Evolutionary conservation across 2,888 invertebrate species (phyloP), one percentile per base, ranked within the genome.

Genomic region (Philaethria dido): DNA sequence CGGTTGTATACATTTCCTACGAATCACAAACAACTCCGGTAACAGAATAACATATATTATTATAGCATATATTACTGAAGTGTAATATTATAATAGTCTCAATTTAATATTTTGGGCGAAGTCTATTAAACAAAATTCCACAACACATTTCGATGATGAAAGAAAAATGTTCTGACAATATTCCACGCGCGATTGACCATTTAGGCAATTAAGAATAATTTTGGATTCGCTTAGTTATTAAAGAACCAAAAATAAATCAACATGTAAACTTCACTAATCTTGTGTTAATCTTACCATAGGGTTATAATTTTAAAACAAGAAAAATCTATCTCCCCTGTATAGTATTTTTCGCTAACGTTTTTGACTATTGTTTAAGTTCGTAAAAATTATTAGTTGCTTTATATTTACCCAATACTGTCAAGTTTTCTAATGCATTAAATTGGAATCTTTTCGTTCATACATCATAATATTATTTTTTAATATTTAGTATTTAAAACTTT

Each of bases 211-310:
- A 69, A 66, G 55, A 44, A 67, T 62, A 69, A 69, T 64, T 71
- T 66, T 64, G 50, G 47, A 60, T 60, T 62, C 55, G 62, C 33
- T 54, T 68, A 48, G 55, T 67, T 69, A 64, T 64, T 71, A 64
- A 64, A 62, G 62, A 64, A 64, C 64, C 65, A 65, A 84, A 80
- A 82, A 72, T 74, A 73, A 73, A 79, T 83, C 86, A 84, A 2
- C 71, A 80, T 81, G 77, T 82, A 67, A 50, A 60, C 25, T 22
- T 13, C 4, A 39, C 13, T 25, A 36, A 25, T 57, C 13, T 57
- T 9, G 2, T 9, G 39, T 48, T 57, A 20, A 42, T 62, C 29
- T 29, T 42, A 42, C 22, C 44, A 14, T 29, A 13, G 44, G 16
- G 44, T 25, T 25, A 9, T 25, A 6, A 8, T 22, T 9, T 44